Percentiles rank a stretch among this genome's conserved stretches.
phyloP scores from a whole-genome alignment of 1,140 invertebrate species.

The Drosophila santomea region DNA sequence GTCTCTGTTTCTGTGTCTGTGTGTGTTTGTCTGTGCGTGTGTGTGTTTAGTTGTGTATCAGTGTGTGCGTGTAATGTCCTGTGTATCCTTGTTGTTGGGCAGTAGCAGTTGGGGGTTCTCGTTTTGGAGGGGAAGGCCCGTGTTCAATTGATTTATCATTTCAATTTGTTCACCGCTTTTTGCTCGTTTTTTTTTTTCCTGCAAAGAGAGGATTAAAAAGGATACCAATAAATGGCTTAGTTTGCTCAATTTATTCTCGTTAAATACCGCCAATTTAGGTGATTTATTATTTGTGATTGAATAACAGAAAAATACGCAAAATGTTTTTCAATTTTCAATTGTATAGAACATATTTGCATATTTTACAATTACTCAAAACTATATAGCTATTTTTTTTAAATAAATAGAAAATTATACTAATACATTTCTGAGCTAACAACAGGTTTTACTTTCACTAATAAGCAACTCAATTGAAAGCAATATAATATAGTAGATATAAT shows the following conservation, averaged over 20 bases:
- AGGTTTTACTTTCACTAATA: no score
- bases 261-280: constrained; percentile 4
- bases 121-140: constrained; percentile 40
- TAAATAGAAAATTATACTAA: no score
- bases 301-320: no score
- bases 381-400: no score
- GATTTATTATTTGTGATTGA: background rate
- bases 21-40: constrained; percentile 8
- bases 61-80: constrained; percentile 18
- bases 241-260: constrained; percentile 31
- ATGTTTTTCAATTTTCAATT: no score
- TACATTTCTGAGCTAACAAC: no score
- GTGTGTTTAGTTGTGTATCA: background rate
- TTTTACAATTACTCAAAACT: no score
- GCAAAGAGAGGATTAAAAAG: constrained; percentile 37
- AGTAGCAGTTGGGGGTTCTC: constrained; percentile 40
- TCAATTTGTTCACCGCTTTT: constrained; percentile 43
- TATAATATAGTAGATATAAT: no score
- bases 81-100: constrained; percentile 32
- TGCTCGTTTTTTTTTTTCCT: constrained; percentile 59
- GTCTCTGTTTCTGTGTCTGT: constrained; percentile 5
- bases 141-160: constrained; percentile 58
- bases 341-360: no score
- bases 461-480: no score
- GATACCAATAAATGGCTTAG: constrained; percentile 23